Base-by-base conservation (phyloP, 2,888 invertebrate species). In the Ichneumon xanthorius region DNA sequence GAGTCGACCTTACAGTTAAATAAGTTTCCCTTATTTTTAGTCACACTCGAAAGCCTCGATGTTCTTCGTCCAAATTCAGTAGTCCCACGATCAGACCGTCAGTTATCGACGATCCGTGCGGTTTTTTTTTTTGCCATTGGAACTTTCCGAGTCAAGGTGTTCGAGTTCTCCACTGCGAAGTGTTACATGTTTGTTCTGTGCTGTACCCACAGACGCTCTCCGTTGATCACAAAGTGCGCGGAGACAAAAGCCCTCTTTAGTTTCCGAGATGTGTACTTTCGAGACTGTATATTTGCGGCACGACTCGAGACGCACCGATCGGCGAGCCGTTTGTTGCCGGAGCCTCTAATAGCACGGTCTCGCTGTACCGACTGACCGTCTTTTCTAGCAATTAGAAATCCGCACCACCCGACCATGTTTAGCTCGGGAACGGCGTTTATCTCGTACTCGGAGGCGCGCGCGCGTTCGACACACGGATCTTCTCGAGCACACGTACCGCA, bases 341-440 rank as follows among this genome's bases (percentile, higher is more conserved):
- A 76, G 58, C 19, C 45, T 75, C 48, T 71, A 61, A 61, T 70
- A 72, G 71, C 58, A 37, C 55, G n/a, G 75, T 71, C 70, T 75
- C 75, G 40, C 80, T 48, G 50, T 58, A 53, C 48, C 30, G 75
- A 48, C 75, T 70, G 79, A 75, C 70, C 83, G 73, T 83, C 73
- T 80, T 83, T 84, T 84, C 83, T 71, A 76, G 75, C 80, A 75
- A 84, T 84, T 80, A 76, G 70, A 84, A 84, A 84, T 84, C 73
- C 65, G 67, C 68, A 78, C 68, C 67, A 55, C 22, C 75, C 55
- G 65, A 48, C 76, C 84, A 80, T 84, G 80, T 84, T 76, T 76
- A 80, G 80, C 45, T 26, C 48, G 80, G 71, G 63, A 80, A 80
- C 63, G 70, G 63, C 48, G 53, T 48, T 75, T 55, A 67, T 58